Base-by-base conservation (phyloP, 2,797 vertebrate genomes). In the Acrossocheilus fasciatus region DNA sequence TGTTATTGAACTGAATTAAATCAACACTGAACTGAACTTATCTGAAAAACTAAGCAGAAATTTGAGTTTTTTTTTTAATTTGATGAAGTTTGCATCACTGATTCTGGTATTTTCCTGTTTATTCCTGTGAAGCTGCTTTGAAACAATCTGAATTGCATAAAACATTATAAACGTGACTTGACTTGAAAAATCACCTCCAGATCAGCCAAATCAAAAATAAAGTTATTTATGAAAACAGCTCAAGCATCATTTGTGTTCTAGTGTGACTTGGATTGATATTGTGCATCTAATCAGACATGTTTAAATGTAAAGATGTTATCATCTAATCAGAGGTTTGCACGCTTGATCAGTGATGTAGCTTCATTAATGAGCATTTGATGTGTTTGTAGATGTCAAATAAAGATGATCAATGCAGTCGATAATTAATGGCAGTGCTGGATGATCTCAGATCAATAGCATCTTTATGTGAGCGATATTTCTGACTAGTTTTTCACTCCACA, bases 311-410 rank as follows among this genome's bases (percentile, higher is more conserved):
- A 26, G 62, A 15, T 34, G n/a, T 11, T 45, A 23, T 45, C 6
- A 36, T 64, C 43, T 59, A 64, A n/a, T 3, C 36, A 57, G 52
- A 34, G 75, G 76, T 36, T 8, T 15, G 30, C 75, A 79, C 12
- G 2, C 30, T 47, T 83, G 23, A 74, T 30, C 11, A 18, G 30
- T 43, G 11, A 30, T 43, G 18, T 30, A n/a, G 59, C 54, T 69
- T 85, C 23, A 18, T 79, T 20, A 41, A 8, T 26, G 54, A 59
- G 15, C 18, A 30, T 30, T n/a, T 20, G 20, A 36, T 39, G 39
- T 78, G 6, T 62, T 8, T 75, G 34, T 43, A 41, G 68, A 57
- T 36, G 23, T 87, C 69, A 70, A 7, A 77, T 82, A n/a, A 77
- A n/a, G 26, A 14, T 17, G 79, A 66, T 86, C n/a, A 45, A 4